A percentile compares a stretch with the other conserved stretches of the same genome.
These are phyloP conservation scores for Taenioides sp. DNA, from an alignment of 2,797 vertebrate species.

Conservation along the genomic window DNA sequence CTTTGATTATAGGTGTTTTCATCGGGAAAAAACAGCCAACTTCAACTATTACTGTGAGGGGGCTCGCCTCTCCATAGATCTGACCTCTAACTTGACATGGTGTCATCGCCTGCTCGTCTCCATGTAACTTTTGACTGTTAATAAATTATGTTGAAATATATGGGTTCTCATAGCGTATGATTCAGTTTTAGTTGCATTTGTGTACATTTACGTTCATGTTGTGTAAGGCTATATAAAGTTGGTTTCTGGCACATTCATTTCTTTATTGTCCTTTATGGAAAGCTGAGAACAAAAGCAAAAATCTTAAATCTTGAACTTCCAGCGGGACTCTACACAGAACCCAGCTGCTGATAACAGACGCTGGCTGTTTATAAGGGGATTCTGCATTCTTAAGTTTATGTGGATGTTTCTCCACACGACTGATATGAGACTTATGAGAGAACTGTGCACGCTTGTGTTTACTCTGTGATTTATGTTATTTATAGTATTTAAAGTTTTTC, in stretches of 20 bases:
- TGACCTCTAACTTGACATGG: too few relatives aligned
- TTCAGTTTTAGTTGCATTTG: too few relatives aligned
- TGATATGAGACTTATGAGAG: not conserved
- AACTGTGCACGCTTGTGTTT: not conserved
- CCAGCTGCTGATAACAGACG: conserved; percentile 1
- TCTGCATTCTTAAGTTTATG: not conserved
- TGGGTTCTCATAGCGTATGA: too few relatives aligned
- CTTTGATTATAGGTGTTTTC: too few relatives aligned
- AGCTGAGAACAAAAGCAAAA: not conserved
- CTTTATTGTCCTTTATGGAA: not conserved
- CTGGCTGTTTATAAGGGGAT: not conserved
- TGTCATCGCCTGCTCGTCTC: too few relatives aligned
- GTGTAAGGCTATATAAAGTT: not conserved
- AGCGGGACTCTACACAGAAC: not conserved
- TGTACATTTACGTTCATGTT: not conserved
- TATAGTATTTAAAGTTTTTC: not conserved
- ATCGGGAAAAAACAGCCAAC: too few relatives aligned
- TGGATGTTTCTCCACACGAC: not conserved
- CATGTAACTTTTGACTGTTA: too few relatives aligned
- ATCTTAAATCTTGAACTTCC: not conserved
- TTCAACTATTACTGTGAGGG: too few relatives aligned
- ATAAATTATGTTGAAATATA: too few relatives aligned
- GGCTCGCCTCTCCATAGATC: too few relatives aligned
- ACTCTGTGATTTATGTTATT: not conserved
- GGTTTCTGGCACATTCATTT: not conserved